These are phyloP conservation scores for Brachymystax lenok DNA, from an alignment of 2,797 vertebrate genomes.

Conservation along the genomic window DNA sequence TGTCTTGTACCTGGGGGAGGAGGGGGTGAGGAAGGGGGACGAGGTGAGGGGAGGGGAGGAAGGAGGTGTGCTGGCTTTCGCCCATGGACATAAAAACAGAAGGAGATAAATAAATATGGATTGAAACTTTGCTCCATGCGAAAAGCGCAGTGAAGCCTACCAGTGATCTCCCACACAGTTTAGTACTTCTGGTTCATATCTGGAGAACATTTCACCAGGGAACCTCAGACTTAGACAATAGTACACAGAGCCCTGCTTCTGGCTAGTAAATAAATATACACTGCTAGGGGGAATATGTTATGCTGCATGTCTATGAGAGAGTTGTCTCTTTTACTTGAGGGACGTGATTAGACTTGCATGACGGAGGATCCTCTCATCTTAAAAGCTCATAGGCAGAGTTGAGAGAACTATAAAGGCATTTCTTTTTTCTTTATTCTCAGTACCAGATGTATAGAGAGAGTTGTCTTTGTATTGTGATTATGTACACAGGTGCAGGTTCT, in stretches of 20 bases:
- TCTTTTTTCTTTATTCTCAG: background rate
- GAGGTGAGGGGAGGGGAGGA: background rate
- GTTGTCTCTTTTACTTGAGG: background rate
- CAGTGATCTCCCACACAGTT: slow-evolving; percentile 20
- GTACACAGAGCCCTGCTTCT: background rate
- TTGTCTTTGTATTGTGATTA: background rate
- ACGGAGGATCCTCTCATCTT: background rate
- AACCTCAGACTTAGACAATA: background rate
- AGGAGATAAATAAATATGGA: slow-evolving; percentile 13
- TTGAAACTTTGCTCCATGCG: background rate
- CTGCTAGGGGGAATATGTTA: background rate
- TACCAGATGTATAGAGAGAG: too few species aligned
- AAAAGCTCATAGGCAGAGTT: background rate
- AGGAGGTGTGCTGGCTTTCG: background rate
- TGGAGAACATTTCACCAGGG: slow-evolving; percentile 2
- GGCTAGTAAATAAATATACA: slow-evolving; percentile 1
- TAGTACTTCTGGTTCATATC: slow-evolving; percentile 15
- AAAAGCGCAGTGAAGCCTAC: background rate
- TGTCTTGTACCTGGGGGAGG: slow-evolving; percentile 16
- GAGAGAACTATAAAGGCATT: background rate
- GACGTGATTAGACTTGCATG: background rate
- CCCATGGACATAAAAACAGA: background rate
- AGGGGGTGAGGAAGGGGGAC: background rate
- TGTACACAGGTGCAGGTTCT: background rate
- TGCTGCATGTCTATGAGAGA: background rate